Percentiles rank a stretch among this genome's conserved stretches.
These are phyloP conservation scores for Griposia aprilina DNA, from an alignment of 2,888 invertebrate genomes.

Conservation along the genomic window DNA sequence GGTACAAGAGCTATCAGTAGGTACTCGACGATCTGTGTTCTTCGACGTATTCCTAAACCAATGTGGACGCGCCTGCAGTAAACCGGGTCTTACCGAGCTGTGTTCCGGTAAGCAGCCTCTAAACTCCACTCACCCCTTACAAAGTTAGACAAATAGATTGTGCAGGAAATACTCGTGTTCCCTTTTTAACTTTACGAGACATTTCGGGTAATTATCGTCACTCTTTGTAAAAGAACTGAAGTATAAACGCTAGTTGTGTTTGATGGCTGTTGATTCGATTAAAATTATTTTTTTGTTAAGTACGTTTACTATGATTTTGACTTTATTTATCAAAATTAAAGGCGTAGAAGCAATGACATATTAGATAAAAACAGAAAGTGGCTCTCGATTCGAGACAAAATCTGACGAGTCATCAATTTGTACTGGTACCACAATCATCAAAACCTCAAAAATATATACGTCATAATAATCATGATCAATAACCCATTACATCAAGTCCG, in stretches of 20 bases:
- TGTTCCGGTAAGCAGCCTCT: constrained; percentile 73
- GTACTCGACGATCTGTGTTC: not conserved
- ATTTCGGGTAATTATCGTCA: constrained; percentile 59
- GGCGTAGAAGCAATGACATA: not conserved
- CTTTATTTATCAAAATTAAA: not conserved
- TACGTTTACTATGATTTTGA: not conserved
- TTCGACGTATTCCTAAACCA: constrained; percentile 37
- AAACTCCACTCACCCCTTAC: constrained; percentile 70
- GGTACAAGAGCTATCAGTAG: not conserved
- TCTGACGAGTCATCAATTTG: constrained; percentile 15
- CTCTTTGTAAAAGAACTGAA: constrained; percentile 19
- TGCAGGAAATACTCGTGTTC: constrained; percentile 68
- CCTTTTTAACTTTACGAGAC: constrained; percentile 64
- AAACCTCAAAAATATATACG: constrained; percentile 3
- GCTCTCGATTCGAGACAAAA: not conserved
- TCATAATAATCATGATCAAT: constrained; percentile 17
- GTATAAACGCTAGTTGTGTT: not conserved
- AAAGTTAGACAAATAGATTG: constrained; percentile 79
- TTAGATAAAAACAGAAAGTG: not conserved
- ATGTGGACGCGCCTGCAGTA: constrained; percentile 65
- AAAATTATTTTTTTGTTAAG: not conserved
- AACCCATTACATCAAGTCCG: constrained; percentile 19
- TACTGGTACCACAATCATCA: not conserved
- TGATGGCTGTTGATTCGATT: not conserved
- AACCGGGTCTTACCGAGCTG: constrained; percentile 76